Evolutionary conservation across 1,140 invertebrate genomes (phyloP).

Genomic region (Eciton burchellii): DNA sequence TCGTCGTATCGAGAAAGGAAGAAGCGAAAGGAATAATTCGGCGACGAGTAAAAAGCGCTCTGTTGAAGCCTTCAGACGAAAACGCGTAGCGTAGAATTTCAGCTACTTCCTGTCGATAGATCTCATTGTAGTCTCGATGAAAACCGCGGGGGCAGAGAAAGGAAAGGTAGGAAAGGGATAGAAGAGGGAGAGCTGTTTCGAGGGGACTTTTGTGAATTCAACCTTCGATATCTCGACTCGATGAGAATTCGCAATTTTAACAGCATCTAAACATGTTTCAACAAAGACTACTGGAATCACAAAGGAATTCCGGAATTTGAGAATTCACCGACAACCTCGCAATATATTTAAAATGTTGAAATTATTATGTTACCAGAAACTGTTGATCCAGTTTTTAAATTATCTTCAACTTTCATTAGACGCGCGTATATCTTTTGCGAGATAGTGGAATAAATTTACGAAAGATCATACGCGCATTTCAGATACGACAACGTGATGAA

Average conservation of each 20-base stretch:
- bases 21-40: slow-evolving; percentile 2
- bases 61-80: slow-evolving; percentile 66
- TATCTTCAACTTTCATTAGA: neutral
- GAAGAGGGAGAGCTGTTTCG: slow-evolving; percentile 29
- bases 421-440: neutral
- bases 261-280: neutral
- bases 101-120: slow-evolving; percentile 73
- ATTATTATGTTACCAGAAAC: neutral
- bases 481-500: neutral
- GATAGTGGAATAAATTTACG: neutral
- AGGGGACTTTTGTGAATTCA: slow-evolving; percentile 17
- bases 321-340: neutral
- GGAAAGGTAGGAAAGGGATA: too few relatives aligned
- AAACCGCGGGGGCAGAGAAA: slow-evolving; percentile 7
- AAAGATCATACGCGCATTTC: neutral
- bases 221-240: slow-evolving; percentile 1
- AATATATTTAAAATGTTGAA: neutral
- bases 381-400: too few relatives aligned
- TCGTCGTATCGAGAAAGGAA: neutral
- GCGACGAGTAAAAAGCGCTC: neutral
- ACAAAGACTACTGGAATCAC: neutral
- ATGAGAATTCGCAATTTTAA: slow-evolving; percentile 9
- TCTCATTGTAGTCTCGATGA: slow-evolving; percentile 39
- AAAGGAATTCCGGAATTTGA: neutral
- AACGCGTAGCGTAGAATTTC: slow-evolving; percentile 75